A percentile compares a stretch with the other conserved stretches of the same genome.
These are phyloP conservation scores for Phodopus roborovskii DNA, from an alignment of 2,113 vertebrate genomes.

Conservation along the genomic window DNA sequence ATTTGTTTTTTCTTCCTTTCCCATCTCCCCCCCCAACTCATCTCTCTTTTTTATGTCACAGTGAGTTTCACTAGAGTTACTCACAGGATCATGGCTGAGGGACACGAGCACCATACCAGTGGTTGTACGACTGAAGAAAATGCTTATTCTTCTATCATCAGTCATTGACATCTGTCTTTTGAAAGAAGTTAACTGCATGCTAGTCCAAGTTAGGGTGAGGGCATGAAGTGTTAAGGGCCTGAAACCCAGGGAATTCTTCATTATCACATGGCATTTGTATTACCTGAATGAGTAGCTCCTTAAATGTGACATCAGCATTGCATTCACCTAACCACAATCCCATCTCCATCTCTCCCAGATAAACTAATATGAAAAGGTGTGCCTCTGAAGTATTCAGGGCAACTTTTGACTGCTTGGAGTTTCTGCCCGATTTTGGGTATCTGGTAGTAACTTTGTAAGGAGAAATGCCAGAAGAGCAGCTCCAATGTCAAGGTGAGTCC, in stretches of 20 bases:
- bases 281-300: neutral
- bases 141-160: too few relatives aligned
- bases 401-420: neutral
- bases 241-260: neutral
- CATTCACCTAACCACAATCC: neutral
- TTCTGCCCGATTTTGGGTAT: constrained; percentile 41
- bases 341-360: neutral
- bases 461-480: constrained; percentile 85
- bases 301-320: neutral
- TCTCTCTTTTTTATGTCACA: neutral
- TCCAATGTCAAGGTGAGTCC: constrained; percentile 82
- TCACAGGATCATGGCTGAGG: neutral
- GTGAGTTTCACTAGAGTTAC: neutral
- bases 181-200: neutral
- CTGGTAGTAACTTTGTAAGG: constrained; percentile 83
- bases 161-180: constrained; percentile 41
- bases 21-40: too few relatives aligned
- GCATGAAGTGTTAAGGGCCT: neutral
- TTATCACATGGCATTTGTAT: neutral
- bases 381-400: neutral
- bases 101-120: neutral
- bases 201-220: neutral
- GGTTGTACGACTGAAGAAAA: neutral
- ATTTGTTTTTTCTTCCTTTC: neutral
- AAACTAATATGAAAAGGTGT: neutral